Base-by-base conservation (phyloP, 2,113 vertebrate species). In the Rhombomys opimus region DNA sequence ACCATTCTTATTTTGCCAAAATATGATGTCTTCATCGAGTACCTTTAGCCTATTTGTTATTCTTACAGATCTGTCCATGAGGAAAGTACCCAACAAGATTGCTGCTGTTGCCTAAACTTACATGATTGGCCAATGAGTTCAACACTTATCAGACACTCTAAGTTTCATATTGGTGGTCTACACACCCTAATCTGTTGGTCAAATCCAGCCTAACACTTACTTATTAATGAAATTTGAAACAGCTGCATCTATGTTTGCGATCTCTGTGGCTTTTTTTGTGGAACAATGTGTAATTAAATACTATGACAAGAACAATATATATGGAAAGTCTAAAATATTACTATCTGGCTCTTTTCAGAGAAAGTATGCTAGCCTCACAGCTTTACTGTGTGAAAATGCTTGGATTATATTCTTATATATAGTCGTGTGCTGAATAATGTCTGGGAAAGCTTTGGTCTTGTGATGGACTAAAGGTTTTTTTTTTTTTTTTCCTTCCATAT, bases 1-100 rank as follows among this genome's bases (percentile, higher is more conserved):
- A 77, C 9, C 61, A 5, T 86, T 68, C 93, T 90, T 12, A 93
- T 76, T 93, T 90, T 95, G 10, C n/a, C 25, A 50, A 85, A 73
- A 27, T 59, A 75, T 77, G 87, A 81, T 91, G 93, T 35, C 41
- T 38, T 68, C 27, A 85, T 46, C 18, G 52, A n/a, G 38, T 73
- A 52, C 30, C 38, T 85, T 27, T 70, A 87, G 54, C 5, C 30
- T 68, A 87, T 73, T 46, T 91, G 30, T 35, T 38, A 27, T 84
- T 93, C 90, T 59, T 84, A 54, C 8, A 57, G 2, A 46, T 68
- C 82, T 76, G 54, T 85, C 54, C 23, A 50, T 30, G 30, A 35
- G 32, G 86, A n/a, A 25, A 63, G 23, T 27, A 78, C 8, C n/a
- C 30, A 93, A 54, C 2, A 61, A 4, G 30, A 23, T 81, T 5